These are phyloP conservation scores for Caranx melampygus DNA, from an alignment of 2,113 vertebrate genomes.

Conservation along the genomic window DNA sequence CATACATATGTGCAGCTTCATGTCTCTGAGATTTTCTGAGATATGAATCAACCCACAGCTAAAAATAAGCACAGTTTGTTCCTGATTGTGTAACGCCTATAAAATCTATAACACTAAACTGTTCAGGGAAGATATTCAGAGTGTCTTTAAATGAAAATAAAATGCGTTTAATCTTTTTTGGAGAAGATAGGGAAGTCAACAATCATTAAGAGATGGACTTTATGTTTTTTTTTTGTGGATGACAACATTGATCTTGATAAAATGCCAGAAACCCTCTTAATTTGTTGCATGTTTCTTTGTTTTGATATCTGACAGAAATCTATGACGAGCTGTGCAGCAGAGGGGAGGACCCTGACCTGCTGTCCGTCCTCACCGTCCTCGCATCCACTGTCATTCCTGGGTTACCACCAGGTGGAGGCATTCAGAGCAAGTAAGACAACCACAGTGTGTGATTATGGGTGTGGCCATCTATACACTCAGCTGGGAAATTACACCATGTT, in stretches of 20 bases:
- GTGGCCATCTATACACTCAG: background rate
- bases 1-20: too few species aligned
- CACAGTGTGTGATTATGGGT: background rate
- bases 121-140: background rate
- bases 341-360: constrained; percentile 81
- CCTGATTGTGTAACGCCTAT: background rate
- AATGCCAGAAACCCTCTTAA: background rate
- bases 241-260: background rate
- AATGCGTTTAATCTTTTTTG: too few species aligned
- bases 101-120: background rate
- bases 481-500: background rate
- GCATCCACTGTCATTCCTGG: constrained; percentile 82
- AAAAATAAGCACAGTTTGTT: background rate
- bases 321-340: constrained; percentile 77
- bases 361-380: constrained; percentile 83
- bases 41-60: constrained; percentile 9
- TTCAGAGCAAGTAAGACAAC: constrained; percentile 87
- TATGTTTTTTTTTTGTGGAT: background rate
- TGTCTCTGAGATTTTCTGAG: background rate
- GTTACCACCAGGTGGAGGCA: constrained; percentile 87
- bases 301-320: constrained; percentile 80
- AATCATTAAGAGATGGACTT: background rate
- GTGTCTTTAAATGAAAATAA: background rate
- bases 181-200: too few species aligned
- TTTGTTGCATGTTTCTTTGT: background rate